A percentile compares a stretch with the other conserved stretches of the same genome.
Conservation (phyloP, 2,888 invertebrate species). For the Apoda limacodes region DNA sequence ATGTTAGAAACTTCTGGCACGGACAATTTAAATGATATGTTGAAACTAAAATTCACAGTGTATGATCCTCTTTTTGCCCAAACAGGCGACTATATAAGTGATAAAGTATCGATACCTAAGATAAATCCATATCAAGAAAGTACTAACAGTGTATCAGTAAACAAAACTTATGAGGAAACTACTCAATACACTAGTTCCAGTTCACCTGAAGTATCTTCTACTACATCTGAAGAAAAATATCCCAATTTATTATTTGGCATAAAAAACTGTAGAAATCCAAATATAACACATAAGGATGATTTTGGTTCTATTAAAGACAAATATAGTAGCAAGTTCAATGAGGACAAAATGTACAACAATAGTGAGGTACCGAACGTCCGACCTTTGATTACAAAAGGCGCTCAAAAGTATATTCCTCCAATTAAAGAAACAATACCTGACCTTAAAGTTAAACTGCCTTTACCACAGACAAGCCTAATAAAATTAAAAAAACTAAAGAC, state of each 20-base stretch:
- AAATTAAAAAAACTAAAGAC: conserved; percentile 54
- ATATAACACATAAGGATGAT: conserved; percentile 45
- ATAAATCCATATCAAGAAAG: conserved; percentile 39
- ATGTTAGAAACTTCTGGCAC: neutral
- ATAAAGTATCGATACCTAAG: conserved; percentile 22
- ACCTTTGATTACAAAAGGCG: conserved; percentile 58
- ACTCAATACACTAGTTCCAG: conserved; percentile 31
- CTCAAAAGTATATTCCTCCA: conserved; percentile 65
- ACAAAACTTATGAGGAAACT: conserved; percentile 24
- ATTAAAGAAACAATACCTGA: conserved; percentile 45
- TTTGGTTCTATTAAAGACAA: conserved; percentile 23
- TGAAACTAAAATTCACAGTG: too few species aligned
- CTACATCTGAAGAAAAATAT: conserved; percentile 55
- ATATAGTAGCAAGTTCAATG: conserved; percentile 46
- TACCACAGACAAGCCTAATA: conserved; percentile 52
- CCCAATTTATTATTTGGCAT: conserved; percentile 53
- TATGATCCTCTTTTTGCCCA: too few species aligned
- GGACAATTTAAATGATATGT: neutral
- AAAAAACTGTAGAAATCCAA: conserved; percentile 48
- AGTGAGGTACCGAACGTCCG: too few species aligned
- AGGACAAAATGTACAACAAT: conserved; percentile 38
- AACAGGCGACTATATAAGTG: conserved; percentile 18
- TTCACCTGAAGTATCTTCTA: conserved; percentile 60
- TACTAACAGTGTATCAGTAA: conserved; percentile 29
- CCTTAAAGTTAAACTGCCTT: conserved; percentile 54